Evolutionary conservation across 1,140 invertebrate species (phyloP).

Genomic region (Episyrphus balteatus): DNA sequence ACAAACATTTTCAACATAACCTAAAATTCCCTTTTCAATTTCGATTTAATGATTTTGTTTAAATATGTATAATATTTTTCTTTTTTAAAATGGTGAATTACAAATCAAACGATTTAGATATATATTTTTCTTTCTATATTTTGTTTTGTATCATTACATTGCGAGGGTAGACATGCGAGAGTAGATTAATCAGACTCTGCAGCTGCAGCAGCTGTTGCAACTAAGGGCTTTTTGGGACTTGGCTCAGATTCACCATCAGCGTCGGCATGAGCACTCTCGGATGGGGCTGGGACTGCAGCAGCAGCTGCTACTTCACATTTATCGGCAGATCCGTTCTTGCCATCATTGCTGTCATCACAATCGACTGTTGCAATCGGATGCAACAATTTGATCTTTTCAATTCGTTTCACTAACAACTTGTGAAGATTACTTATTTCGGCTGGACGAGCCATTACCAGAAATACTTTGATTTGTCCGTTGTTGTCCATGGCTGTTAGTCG

Average conservation of each 20-base stretch:
- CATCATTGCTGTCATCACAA: neutral
- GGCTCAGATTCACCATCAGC: conserved; percentile 22
- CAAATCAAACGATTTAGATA: too few relatives aligned
- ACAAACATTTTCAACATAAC: too few relatives aligned
- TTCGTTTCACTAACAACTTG: conserved; percentile 54
- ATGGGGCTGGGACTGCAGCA: conserved; percentile 7
- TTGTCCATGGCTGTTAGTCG: conserved; percentile 80
- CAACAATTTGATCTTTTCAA: conserved; percentile 40
- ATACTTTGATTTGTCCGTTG: conserved; percentile 72
- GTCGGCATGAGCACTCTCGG: conserved; percentile 12
- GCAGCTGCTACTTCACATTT: conserved; percentile 13
- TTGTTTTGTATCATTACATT: too few relatives aligned
- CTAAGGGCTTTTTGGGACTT: conserved; percentile 25
- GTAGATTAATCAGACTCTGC: too few relatives aligned
- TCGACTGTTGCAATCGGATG: conserved; percentile 12
- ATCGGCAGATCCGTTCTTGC: conserved; percentile 2
- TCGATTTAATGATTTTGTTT: too few relatives aligned
- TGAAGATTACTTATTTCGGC: conserved; percentile 67
- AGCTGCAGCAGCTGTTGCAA: neutral
- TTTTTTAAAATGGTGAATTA: too few relatives aligned
- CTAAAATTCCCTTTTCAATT: too few relatives aligned
- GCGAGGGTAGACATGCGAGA: too few relatives aligned
- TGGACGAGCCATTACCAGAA: conserved; percentile 69
- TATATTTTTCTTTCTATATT: too few relatives aligned
- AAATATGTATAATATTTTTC: too few relatives aligned